phyloP scores from a whole-genome alignment of 2,113 vertebrate species.

The Cinclus cinclus region DNA sequence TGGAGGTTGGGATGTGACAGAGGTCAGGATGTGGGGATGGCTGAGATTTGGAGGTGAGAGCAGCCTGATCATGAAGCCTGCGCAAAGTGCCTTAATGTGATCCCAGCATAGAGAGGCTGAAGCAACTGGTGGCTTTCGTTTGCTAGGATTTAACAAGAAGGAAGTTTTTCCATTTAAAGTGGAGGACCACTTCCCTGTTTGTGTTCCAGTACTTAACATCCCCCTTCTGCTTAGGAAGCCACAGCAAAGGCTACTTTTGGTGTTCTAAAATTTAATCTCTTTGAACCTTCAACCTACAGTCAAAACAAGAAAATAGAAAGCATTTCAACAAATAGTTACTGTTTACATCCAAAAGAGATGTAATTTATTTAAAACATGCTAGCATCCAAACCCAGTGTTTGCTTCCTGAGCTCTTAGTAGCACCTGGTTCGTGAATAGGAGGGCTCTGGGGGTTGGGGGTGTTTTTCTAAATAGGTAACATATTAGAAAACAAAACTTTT shows the following conservation, averaged over 20 bases:
- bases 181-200: neutral
- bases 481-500: neutral
- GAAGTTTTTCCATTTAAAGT: neutral
- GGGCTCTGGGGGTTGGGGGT: neutral
- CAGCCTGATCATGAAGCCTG: neutral
- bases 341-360: neutral
- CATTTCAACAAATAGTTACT: neutral
- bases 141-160: neutral
- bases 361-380: neutral
- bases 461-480: neutral
- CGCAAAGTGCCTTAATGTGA: neutral
- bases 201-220: neutral
- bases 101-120: neutral
- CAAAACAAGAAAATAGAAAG: conserved; percentile 15
- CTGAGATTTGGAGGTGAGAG: neutral
- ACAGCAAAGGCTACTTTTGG: neutral
- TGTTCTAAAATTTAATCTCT: neutral
- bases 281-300: neutral
- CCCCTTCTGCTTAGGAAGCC: neutral
- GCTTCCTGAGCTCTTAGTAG: neutral
- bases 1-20: neutral
- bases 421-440: neutral
- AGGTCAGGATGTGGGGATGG: neutral
- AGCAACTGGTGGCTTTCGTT: neutral
- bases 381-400: neutral